These are phyloP conservation scores for Istiophorus platypterus DNA, from an alignment of 2,113 vertebrate species.

Conservation along the genomic window DNA sequence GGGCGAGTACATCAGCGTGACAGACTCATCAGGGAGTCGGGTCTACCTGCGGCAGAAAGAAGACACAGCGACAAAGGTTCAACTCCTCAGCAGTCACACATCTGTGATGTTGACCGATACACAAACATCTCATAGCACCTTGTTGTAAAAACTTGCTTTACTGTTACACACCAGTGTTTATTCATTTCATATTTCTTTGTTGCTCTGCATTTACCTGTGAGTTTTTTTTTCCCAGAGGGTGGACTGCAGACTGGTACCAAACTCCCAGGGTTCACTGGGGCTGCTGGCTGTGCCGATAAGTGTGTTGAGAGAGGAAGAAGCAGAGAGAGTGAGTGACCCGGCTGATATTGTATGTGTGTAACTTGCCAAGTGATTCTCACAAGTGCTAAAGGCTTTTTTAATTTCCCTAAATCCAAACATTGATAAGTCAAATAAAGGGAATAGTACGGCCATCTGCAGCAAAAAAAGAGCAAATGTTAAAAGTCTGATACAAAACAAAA, in stretches of 20 bases:
- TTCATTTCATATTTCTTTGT: not conserved
- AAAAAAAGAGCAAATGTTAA: too few species aligned
- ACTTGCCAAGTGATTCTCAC: too few species aligned
- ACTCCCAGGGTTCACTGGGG: constrained; percentile 82
- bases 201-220: not conserved
- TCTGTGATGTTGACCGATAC: not conserved
- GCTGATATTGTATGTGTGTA: too few species aligned
- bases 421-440: too few species aligned
- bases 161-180: not conserved
- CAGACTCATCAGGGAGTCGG: constrained; percentile 87
- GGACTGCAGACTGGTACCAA: constrained; percentile 73
- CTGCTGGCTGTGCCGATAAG: constrained; percentile 89
- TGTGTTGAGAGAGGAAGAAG: constrained; percentile 89
- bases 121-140: not conserved
- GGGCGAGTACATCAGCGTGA: constrained; percentile 94
- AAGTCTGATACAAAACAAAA: too few species aligned
- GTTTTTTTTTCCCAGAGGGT: constrained; percentile 74
- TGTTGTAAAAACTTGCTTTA: not conserved
- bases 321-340: constrained; percentile 84
- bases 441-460: too few species aligned
- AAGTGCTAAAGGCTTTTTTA: too few species aligned
- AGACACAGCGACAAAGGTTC: constrained; percentile 75
- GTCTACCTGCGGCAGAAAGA: constrained; percentile 89
- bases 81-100: not conserved
- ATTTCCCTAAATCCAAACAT: too few species aligned